Evolutionary conservation across 2,113 vertebrate genomes (phyloP).

Genomic region (Cacatua alba): DNA sequence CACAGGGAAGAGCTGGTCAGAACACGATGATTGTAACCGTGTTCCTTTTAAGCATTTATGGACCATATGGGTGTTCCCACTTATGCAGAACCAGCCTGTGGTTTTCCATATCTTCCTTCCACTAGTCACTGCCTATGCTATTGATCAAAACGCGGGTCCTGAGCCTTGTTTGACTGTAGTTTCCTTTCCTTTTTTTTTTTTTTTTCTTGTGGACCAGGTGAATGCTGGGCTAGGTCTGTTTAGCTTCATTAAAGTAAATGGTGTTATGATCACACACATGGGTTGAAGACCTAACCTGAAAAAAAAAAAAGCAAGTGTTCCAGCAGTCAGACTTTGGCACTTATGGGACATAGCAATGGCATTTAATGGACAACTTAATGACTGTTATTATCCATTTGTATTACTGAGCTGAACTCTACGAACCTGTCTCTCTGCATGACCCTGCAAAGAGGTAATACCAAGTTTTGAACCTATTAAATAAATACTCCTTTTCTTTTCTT

Average conservation of each 20-base stretch:
- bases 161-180: neutral
- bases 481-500: neutral
- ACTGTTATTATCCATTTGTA: constrained; percentile 22
- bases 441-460: neutral
- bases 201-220: neutral
- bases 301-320: neutral
- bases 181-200: neutral
- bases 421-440: neutral
- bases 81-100: neutral
- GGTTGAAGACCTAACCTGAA: neutral
- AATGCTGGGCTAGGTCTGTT: neutral
- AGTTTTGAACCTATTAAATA: neutral
- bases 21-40: neutral
- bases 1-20: neutral
- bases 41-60: neutral
- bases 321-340: neutral
- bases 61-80: neutral
- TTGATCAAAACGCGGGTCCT: neutral
- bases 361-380: constrained; percentile 40
- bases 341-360: neutral
- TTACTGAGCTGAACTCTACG: constrained; percentile 3
- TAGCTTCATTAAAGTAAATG: neutral
- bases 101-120: neutral
- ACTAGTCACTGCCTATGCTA: neutral
- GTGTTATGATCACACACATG: neutral